Conservation (phyloP, 2,113 vertebrate genomes). For the Menura novaehollandiae region DNA sequence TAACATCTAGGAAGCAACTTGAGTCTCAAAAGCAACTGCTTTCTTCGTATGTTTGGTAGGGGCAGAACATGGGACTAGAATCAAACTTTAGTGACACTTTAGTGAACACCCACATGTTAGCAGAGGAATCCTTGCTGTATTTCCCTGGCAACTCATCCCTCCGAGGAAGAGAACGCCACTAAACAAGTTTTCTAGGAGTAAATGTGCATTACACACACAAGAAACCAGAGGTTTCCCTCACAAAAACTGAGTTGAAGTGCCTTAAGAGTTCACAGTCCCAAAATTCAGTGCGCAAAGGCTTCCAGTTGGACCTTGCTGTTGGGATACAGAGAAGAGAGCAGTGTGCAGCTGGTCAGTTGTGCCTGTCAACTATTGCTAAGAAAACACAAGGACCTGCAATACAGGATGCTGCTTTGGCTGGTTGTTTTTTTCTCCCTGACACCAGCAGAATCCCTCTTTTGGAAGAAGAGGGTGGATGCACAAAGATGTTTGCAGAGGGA, state of each 20-base stretch:
- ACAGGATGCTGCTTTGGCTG: background rate
- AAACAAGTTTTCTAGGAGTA: background rate
- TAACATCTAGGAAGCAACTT: conserved; percentile 5
- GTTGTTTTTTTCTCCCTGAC: background rate
- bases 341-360: background rate
- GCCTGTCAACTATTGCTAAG: background rate
- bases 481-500: background rate
- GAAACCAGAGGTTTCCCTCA: background rate
- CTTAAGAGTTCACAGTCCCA: background rate
- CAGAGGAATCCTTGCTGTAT: background rate
- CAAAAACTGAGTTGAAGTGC: background rate
- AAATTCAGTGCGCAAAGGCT: background rate
- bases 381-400: background rate
- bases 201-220: background rate
- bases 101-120: background rate
- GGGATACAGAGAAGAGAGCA: background rate
- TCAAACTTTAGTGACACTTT: background rate
- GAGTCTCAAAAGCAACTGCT: background rate
- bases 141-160: background rate
- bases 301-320: background rate
- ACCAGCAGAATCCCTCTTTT: background rate
- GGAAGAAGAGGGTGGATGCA: background rate
- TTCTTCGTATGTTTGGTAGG: background rate
- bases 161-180: background rate
- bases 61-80: background rate